Conservation (phyloP, 2,888 invertebrate genomes). For the Diarsia dahlii region DNA sequence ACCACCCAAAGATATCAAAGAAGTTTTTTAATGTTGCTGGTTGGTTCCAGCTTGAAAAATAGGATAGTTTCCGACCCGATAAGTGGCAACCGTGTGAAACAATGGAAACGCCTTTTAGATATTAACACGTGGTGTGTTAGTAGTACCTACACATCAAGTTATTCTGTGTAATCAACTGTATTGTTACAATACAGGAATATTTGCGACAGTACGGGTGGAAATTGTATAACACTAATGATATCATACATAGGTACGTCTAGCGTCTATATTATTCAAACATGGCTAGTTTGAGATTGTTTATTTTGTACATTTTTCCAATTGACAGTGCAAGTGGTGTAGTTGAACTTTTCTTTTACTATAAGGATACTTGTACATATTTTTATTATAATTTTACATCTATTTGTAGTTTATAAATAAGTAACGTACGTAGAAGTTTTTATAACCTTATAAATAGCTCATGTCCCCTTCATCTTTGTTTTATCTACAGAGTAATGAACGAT, state of each 20-base stretch:
- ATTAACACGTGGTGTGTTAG: background rate
- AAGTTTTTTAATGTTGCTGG: background rate
- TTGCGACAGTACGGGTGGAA: background rate
- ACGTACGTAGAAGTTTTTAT: background rate
- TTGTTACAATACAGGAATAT: background rate
- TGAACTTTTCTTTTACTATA: background rate
- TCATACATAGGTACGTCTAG: background rate
- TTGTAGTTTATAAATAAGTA: background rate
- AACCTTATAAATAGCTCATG: background rate
- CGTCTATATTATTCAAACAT: background rate
- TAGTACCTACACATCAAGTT: background rate
- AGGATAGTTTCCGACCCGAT: background rate
- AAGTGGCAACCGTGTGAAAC: background rate
- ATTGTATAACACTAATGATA: background rate
- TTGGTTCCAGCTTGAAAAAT: background rate
- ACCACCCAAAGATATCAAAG: background rate
- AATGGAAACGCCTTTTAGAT: background rate
- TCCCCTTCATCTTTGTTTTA: constrained; percentile 2
- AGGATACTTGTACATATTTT: background rate
- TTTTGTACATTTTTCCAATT: background rate
- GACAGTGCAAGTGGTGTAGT: background rate
- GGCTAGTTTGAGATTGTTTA: background rate
- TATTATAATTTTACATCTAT: background rate
- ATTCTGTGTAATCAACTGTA: background rate
- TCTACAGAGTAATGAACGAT: background rate